These are phyloP conservation scores for Petrocephalus schoutedeni DNA, from an alignment of 2,797 vertebrate species.

Conservation along the genomic window DNA sequence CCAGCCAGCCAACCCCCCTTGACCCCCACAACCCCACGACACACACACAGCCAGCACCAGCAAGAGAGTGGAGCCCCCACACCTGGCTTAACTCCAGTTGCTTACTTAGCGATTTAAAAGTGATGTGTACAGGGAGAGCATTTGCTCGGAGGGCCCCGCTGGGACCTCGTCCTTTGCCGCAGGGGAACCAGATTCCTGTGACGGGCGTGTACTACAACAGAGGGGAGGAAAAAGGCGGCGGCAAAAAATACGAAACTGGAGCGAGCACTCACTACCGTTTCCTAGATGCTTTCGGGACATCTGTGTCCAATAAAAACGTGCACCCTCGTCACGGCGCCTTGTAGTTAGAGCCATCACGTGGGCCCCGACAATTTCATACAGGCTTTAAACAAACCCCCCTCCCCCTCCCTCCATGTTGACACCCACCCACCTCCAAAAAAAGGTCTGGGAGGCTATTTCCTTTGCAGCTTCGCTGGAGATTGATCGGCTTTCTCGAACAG, in stretches of 20 bases:
- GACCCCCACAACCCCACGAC: conserved; percentile 34
- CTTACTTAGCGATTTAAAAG: not conserved
- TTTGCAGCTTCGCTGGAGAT: not conserved
- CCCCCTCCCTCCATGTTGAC: not conserved
- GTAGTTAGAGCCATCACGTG: not conserved
- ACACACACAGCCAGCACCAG: conserved; percentile 16
- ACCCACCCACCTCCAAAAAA: conserved; percentile 16
- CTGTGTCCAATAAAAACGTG: conserved; percentile 24
- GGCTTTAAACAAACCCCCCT: not conserved
- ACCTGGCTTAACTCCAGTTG: not conserved
- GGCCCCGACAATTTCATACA: not conserved
- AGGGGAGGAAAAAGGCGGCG: not conserved
- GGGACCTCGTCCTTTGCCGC: not conserved
- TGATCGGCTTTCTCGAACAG: not conserved
- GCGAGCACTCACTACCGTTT: not conserved
- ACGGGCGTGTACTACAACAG: not conserved
- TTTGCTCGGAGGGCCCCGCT: not conserved
- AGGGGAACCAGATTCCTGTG: not conserved
- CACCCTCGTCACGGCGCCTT: not conserved
- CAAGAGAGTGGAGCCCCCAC: not conserved
- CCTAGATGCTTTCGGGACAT: conserved; percentile 23
- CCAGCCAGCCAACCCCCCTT: conserved; percentile 29
- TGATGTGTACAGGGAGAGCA: not conserved
- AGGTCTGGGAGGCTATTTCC: not conserved
- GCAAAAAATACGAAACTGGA: not conserved